phyloP scores from a whole-genome alignment of 1,140 invertebrate genomes.

The Oppia nitens region DNA sequence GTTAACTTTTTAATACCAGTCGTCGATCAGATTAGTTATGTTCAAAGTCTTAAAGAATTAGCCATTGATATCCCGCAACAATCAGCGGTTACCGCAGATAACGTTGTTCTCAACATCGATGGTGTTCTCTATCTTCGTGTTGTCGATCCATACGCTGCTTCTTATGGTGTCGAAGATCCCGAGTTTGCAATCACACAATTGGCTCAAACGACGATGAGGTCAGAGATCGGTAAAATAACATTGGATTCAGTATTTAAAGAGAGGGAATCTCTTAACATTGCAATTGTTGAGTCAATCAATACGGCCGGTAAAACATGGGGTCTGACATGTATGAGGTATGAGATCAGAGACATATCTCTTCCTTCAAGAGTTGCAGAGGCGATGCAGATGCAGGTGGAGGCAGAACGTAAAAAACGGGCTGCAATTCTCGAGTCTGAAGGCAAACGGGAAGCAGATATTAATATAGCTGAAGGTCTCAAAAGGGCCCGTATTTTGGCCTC shows the following conservation, averaged over 20 bases:
- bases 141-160: constrained; percentile 81
- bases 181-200: constrained; percentile 98
- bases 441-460: constrained; percentile 76
- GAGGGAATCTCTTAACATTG: constrained; percentile 84
- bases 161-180: constrained; percentile 97
- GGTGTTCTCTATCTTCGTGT: constrained; percentile 91
- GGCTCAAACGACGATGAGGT: constrained; percentile 97
- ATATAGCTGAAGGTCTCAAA: constrained; percentile 90
- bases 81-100: constrained; percentile 87
- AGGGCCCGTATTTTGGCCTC: constrained; percentile 79
- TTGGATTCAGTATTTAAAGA: constrained; percentile 93
- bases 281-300: constrained; percentile 88
- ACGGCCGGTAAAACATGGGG: constrained; percentile 97
- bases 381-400: constrained; percentile 99
- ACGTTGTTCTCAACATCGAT: constrained; percentile 90
- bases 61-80: constrained; percentile 98
- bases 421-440: constrained; percentile 94
- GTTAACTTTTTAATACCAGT: constrained; percentile 83
- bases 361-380: constrained; percentile 87
- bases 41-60: constrained; percentile 97
- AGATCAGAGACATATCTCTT: constrained; percentile 92
- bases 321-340: constrained; percentile 88
- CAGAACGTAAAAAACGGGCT: constrained; percentile 87
- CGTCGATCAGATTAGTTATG: constrained; percentile 86
- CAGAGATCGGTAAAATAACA: constrained; percentile 94